Base-by-base conservation (phyloP, 1,140 invertebrate genomes). In the Hylaeus volcanicus region DNA sequence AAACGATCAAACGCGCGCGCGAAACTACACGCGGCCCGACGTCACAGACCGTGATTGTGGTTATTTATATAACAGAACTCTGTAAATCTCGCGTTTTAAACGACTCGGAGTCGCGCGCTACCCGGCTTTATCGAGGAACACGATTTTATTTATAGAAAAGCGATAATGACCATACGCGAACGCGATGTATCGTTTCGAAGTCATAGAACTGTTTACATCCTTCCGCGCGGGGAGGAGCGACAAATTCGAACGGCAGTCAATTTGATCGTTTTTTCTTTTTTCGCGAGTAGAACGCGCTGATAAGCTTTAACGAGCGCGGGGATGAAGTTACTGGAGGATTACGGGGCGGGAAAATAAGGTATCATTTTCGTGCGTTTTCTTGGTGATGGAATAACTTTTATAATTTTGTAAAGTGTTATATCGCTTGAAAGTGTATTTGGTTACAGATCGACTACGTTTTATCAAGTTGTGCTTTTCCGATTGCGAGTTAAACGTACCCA, bases 91-190 rank as follows among this genome's bases (percentile, higher is more conserved):
- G 71, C 64, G 79, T 74, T 85, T 78, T 76, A 78, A 86, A 86
- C 80, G 84, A 72, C 65, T 74, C 39, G 37, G 65, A 56, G 58
- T 56, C 80, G 75, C 80, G 61, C 75, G 61, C 75, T 66, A 60
- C 51, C 43, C 71, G 66, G 69, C 79, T 85, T 86, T 86, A 86
- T 86, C 84, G 58, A 63, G 37, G 5, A 65, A 60, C 66, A 45
- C 71, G 83, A 86, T 86, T 85, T 85, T 86, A 86, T 86, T 86
- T 86, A 86, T 86, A 86, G 84, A 82, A 82, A 86, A 85, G 70
- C 74, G 65, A 85, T 78, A 81, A 86, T 86, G 81, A 85, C 84
- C 73, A 82, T 73, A 82, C 65, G 45, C 80, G 70, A 74, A 66
- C 78, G 72, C 65, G 43, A 71, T 48, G 70, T 56, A 71, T 74